These are phyloP conservation scores for Hemitrygon akajei DNA, from an alignment of 2,797 vertebrate species.

Conservation along the genomic window DNA sequence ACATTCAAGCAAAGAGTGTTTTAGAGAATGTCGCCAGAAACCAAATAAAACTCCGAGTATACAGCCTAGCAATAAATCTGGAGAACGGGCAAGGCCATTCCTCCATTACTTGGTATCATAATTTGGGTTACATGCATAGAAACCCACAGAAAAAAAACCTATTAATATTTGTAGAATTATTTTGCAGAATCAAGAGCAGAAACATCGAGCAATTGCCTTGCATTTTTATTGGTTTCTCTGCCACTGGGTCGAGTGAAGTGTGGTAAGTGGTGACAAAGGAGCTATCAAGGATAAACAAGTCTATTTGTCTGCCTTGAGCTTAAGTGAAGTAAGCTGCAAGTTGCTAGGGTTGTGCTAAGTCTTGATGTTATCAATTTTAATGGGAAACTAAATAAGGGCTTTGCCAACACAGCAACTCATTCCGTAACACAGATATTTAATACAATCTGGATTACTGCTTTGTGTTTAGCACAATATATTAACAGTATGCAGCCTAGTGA, in stretches of 20 bases:
- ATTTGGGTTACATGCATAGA: neutral
- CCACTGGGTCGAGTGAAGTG: neutral
- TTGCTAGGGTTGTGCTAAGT: conserved; percentile 2
- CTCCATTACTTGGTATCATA: neutral
- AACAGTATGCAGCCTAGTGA: neutral
- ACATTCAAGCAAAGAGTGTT: conserved; percentile 22
- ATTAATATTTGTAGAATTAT: neutral
- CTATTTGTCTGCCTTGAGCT: conserved; percentile 23
- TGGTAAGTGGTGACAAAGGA: conserved; percentile 25
- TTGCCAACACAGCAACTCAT: neutral
- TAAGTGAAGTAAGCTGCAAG: conserved; percentile 27
- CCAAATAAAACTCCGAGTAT: neutral
- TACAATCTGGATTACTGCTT: neutral
- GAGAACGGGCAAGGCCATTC: neutral
- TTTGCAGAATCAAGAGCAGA: conserved; percentile 18
- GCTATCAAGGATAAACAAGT: conserved; percentile 20
- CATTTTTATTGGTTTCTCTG: conserved; percentile 18
- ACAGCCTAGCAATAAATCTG: neutral
- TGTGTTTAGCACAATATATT: neutral
- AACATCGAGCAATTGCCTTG: neutral
- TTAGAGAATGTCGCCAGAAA: neutral
- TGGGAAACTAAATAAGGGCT: neutral
- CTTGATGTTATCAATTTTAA: conserved; percentile 29
- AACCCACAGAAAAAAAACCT: neutral
- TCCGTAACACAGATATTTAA: neutral